Percentiles rank a stretch among this genome's conserved stretches.
phyloP scores from a whole-genome alignment of 2,113 vertebrate genomes.

The Hyla sarda region DNA sequence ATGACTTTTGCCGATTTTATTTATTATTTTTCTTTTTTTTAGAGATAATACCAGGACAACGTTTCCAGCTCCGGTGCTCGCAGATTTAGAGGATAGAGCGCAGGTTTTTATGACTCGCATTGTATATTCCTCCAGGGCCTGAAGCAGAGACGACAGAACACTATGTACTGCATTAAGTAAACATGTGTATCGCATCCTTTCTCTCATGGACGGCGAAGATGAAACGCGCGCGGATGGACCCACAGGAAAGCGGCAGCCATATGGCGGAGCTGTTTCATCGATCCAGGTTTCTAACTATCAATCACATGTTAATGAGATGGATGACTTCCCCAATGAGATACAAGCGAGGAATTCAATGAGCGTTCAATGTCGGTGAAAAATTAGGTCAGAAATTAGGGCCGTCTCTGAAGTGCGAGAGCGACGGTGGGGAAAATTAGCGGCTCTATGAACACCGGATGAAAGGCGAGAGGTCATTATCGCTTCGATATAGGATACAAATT shows the following conservation, averaged over 20 bases:
- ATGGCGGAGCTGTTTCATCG: neutral
- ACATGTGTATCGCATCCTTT: neutral
- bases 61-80: neutral
- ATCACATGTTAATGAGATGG: neutral
- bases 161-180: neutral
- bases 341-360: neutral
- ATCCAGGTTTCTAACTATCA: neutral
- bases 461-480: neutral
- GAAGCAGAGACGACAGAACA: neutral
- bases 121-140: neutral
- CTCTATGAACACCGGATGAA: neutral
- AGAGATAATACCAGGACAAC: neutral
- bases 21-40: neutral
- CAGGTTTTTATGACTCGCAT: neutral
- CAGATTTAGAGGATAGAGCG: neutral
- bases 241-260: neutral
- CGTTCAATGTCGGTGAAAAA: no score
- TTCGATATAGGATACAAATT: no score
- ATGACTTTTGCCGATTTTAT: neutral
- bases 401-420: no score
- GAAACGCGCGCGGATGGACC: neutral
- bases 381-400: neutral
- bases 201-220: neutral
- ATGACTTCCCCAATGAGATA: constrained; percentile 8
- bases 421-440: neutral